Base-by-base conservation (phyloP, 2,113 vertebrate genomes). In the Cryptotis parvus region DNA sequence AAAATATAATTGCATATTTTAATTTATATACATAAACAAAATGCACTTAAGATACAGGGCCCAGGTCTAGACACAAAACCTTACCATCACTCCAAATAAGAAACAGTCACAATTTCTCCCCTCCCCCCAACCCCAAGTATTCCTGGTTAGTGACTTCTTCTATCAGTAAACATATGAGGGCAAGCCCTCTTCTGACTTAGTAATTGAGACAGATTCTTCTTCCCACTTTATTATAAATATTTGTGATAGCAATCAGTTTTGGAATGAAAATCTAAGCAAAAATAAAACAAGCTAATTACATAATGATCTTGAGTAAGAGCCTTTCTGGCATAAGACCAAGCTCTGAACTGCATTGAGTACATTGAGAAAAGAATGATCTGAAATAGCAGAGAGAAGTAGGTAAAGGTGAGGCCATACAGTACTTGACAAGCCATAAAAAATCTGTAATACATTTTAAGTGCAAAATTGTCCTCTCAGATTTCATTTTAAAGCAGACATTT, bases 221-320 rank as follows among this genome's bases (percentile, higher is more conserved):
- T 8, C 9, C 35, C 6, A 76, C 61, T 84, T 41, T 18, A 52
- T 33, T 4, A 61, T 33, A 24, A 33, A 49, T 33, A 39, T 49
- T 33, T 45, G 37, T 37, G 31, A 81, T 1, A 90, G 20, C 16
- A 43, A 55, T 74, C 41, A 84, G 41, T 73, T 89, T 49, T 73
- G 45, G 9, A 63, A 27, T 74, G 45, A 77, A 88, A 27, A 75
- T 33, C 16, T 68, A 49, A 80, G 66, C 12, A 91, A n/a, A 80
- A 31, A 27, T 74, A 27, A 45, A 74, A 80, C 24, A 35, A 68
- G 31, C 6, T 39, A 45, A 69, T 33, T 85, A 75, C 20, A 14
- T 75, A 9, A 58, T 41, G 2, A 27, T 81, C 18, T 31, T 76
- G 29, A 20, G 11, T 31, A 80, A 85, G 26, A 75, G 39, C 20